These are phyloP conservation scores for Psilopogon haemacephalus DNA, from an alignment of 2,113 vertebrate genomes.

Conservation along the genomic window DNA sequence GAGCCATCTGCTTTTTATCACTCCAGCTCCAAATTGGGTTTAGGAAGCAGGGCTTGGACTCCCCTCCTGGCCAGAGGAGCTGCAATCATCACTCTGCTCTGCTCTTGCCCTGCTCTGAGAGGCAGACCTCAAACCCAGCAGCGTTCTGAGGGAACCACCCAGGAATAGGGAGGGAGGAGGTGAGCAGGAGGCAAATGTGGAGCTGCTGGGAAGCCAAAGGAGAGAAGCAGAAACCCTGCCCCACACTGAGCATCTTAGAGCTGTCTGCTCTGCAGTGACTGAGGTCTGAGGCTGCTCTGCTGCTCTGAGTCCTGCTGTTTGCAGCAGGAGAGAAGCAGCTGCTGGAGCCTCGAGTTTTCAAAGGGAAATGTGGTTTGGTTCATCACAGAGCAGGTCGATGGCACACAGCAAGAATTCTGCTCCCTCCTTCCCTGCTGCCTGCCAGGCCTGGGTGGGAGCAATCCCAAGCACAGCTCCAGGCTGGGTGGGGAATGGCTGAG, in stretches of 20 bases:
- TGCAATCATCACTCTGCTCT: background rate
- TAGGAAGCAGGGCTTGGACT: conserved; percentile 16
- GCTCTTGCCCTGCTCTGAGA: background rate
- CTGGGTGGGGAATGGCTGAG: too few relatives aligned
- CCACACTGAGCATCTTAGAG: background rate
- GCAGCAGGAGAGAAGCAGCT: too few relatives aligned
- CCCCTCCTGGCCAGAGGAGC: background rate
- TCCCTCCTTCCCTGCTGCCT: too few relatives aligned
- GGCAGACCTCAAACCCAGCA: background rate
- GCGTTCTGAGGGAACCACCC: background rate
- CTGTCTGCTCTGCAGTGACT: background rate
- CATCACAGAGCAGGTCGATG: too few relatives aligned
- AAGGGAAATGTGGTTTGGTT: too few relatives aligned
- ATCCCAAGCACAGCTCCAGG: too few relatives aligned
- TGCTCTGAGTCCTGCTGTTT: background rate
- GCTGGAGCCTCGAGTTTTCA: too few relatives aligned
- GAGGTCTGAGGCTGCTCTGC: background rate
- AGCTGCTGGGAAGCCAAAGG: background rate
- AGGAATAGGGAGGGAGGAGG: background rate
- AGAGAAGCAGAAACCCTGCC: background rate
- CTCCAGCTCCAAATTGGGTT: conserved; percentile 21
- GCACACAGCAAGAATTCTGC: too few relatives aligned
- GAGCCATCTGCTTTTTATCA: conserved; percentile 19
- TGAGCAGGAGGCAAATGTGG: background rate
- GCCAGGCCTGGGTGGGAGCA: too few relatives aligned